Evolutionary conservation across 1,140 invertebrate species (phyloP), one percentile per base, ranked within the genome.

Genomic region (Myzus persicae): DNA sequence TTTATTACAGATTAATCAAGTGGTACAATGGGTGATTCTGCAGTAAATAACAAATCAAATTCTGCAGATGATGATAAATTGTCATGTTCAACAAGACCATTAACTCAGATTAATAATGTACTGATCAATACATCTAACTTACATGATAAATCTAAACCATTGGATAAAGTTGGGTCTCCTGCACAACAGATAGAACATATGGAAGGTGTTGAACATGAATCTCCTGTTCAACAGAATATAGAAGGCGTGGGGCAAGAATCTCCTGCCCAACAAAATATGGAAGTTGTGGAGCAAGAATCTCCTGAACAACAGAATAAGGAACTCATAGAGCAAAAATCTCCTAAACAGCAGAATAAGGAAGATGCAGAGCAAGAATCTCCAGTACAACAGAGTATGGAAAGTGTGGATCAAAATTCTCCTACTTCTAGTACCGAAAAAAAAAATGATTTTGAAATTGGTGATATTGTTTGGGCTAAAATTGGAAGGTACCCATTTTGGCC

Each of bases 401-500:
- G 14, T n/a, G 59, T n/a, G n/a, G 14, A 76, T 18, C 31, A n/a
- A 18, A 2, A n/a, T 18, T n/a, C 59, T 67, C 31, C 31, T 67
- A 18, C 40, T 44, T 24, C 44, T 81, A 26, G 0, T 46, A 46
- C n/a, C 84, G 84, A 67, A 24, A 90, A 93, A 11, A 36, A 90
- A 48, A 67, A 93, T 82, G 94, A 95, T 85, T 96, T 95, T 94
- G 95, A 96, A 93, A 95, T 97, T 89, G 97, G 97, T 44, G 97
- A 97, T 94, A 94, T 98, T 93, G 96, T 97, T 20, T 98, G 97
- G 97, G 97, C 96, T 0, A 96, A 96, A 94, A 96, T 98, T 94
- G 96, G 96, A 3, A 96, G 96, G 82, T 97, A 96, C 95, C 97
- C 97, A 8, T 97, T 96, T 95, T 98, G 98, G 98, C 98, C 98